Percentiles rank a stretch among this genome's conserved stretches.
Evolutionary conservation across 2,113 vertebrate species (phyloP).

Genomic region (Canis aureus): DNA sequence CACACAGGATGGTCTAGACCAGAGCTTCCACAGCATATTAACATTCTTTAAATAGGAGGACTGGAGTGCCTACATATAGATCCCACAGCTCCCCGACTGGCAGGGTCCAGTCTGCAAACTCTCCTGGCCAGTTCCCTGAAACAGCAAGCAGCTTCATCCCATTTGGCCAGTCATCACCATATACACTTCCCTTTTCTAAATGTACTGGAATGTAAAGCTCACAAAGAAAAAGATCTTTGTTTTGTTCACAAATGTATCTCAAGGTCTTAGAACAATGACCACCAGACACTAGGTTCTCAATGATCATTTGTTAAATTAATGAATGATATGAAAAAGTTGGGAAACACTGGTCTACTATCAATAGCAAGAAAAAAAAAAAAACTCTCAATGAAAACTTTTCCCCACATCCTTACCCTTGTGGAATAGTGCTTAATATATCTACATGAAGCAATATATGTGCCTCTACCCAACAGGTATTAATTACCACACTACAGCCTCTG

Average conservation of each 20-base stretch:
- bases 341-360: not conserved
- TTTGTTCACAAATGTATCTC: not conserved
- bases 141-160: not conserved
- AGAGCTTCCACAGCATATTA: not conserved
- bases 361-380: not conserved
- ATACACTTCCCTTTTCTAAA: not conserved
- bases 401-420: not conserved
- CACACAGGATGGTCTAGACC: not conserved
- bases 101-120: not conserved
- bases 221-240: not conserved
- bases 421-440: not conserved
- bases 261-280: not conserved
- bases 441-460: not conserved
- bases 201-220: not conserved
- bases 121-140: not conserved
- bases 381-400: not conserved
- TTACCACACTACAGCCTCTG: not conserved
- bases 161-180: not conserved
- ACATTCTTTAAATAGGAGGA: not conserved
- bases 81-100: not conserved
- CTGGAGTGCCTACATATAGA: not conserved
- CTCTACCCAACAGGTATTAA: no score
- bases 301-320: not conserved
- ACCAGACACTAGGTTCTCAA: not conserved
- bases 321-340: not conserved